Percentiles rank a stretch among this genome's conserved stretches.
These are phyloP conservation scores for Polydrusus cervinus DNA, from an alignment of 2,888 invertebrate genomes.

Conservation along the genomic window DNA sequence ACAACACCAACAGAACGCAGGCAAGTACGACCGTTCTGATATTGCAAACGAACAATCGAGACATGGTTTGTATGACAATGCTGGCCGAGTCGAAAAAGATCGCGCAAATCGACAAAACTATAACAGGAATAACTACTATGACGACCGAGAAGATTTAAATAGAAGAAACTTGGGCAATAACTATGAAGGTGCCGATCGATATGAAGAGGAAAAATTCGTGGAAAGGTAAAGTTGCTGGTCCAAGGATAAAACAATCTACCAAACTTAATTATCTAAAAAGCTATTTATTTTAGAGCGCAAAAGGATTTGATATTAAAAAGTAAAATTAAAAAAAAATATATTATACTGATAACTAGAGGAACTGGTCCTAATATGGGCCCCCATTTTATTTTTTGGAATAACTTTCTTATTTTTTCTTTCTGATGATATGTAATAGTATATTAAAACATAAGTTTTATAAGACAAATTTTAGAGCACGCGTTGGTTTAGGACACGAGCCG, in stretches of 20 bases:
- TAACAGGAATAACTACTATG: slow-evolving; percentile 64
- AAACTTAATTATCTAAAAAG: no score
- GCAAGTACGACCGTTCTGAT: slow-evolving; percentile 61
- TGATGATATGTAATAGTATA: no score
- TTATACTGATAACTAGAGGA: no score
- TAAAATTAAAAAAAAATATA: no score
- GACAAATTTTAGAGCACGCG: no score
- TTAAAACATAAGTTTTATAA: no score
- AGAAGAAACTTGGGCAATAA: slow-evolving; percentile 48
- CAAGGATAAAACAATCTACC: neutral
- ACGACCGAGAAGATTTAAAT: slow-evolving; percentile 60
- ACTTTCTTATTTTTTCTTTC: no score
- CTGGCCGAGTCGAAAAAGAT: slow-evolving; percentile 64
- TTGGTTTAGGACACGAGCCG: no score
- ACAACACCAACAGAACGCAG: slow-evolving; percentile 61
- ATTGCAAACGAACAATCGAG: slow-evolving; percentile 63
- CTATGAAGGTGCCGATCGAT: slow-evolving; percentile 57
- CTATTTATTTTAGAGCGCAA: no score
- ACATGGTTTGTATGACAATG: slow-evolving; percentile 65
- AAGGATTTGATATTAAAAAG: no score
- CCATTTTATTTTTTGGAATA: no score
- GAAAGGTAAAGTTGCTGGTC: slow-evolving; percentile 50
- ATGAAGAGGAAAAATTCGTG: slow-evolving; percentile 58
- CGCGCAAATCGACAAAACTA: slow-evolving; percentile 63
- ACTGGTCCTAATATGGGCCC: no score